Evolutionary conservation across 1,140 invertebrate species (phyloP), one percentile per base, ranked within the genome.

Genomic region (Saccostrea cuccullata): DNA sequence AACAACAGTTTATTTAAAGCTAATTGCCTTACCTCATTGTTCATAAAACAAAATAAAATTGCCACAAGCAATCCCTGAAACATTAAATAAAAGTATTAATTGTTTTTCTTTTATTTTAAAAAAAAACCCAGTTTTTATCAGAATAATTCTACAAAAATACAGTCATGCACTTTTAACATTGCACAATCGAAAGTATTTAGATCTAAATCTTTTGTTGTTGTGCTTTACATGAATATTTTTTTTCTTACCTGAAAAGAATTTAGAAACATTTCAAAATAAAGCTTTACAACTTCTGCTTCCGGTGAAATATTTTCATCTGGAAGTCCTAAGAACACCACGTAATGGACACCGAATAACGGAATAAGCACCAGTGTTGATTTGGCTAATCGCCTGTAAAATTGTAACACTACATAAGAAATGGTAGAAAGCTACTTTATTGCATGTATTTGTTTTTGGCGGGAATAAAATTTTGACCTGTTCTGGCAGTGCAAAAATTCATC

Each of bases 11-110:
- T 9, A 47, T 47, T 47, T 0, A 47, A 47, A 47, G 30, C 2
- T 47, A 0, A 47, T 2, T 6, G 1, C 5, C 91, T 85, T 91
- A 98, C 98, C 96, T 99, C 98, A 87, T 98, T 98, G 93, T 99
- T 99, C 95, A 97, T 98, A 96, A 99, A 99, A 94, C 98, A 99
- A 95, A 98, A 98, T 12, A 99, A 96, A 55, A 98, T 96, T 13
- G 98, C 97, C 11, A 99, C 98, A 92, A 97, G 97, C 47, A 98
- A 96, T 86, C 98, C 98, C 97, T 98, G 96, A 23, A 96, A 94
- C 86, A 55, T 26, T 47, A 84, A 83, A 20, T 47, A 67, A 82
- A n/a, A n/a, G n/a, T n/a, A n/a, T n/a, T n/a, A n/a, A n/a, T n/a
- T n/a, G n/a, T n/a, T n/a, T n/a, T n/a, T n/a, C n/a, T n/a, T n/a